phyloP scores from a whole-genome alignment of 2,797 vertebrate genomes.

The Menidia menidia region DNA sequence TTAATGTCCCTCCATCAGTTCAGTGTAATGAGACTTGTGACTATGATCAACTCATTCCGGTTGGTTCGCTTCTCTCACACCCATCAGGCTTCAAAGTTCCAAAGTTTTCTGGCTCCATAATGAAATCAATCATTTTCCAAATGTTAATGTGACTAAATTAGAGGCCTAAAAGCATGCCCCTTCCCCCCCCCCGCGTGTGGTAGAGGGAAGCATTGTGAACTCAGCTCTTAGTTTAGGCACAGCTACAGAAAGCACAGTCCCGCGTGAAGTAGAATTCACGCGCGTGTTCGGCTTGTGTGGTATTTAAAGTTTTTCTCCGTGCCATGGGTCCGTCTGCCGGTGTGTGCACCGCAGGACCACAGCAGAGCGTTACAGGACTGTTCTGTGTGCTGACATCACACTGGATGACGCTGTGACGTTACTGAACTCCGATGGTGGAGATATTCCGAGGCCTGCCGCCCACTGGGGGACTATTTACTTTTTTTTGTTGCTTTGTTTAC shows the following conservation, averaged over 20 bases:
- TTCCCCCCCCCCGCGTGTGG: conserved; percentile 5
- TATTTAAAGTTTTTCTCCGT: conserved; percentile 53
- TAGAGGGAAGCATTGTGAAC: conserved; percentile 32
- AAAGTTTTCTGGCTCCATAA: conserved; percentile 15
- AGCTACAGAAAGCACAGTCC: conserved; percentile 20
- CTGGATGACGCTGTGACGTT: conserved; percentile 44
- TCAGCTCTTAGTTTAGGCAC: conserved; percentile 28
- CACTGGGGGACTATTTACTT: conserved; percentile 29
- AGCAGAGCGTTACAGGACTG: conserved; percentile 35
- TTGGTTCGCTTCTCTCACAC: conserved; percentile 23
- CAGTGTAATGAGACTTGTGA: conserved; percentile 39
- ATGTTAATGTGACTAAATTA: conserved; percentile 27
- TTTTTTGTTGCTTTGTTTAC: conserved; percentile 51
- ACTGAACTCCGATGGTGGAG: conserved; percentile 27
- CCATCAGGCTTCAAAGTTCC: conserved; percentile 1
- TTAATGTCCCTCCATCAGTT: conserved; percentile 38
- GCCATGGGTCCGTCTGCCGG: conserved; percentile 70
- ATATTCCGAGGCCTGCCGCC: conserved; percentile 46
- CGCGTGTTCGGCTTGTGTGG: conserved; percentile 15
- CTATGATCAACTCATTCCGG: conserved; percentile 33
- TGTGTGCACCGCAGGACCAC: conserved; percentile 49
- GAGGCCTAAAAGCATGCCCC: conserved; percentile 21
- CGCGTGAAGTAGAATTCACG: conserved; percentile 18
- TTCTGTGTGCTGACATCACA: conserved; percentile 13
- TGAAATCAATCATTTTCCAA: conserved; percentile 10